Evolutionary conservation across 1,140 invertebrate genomes (phyloP).

Genomic region (Apis cerana): DNA sequence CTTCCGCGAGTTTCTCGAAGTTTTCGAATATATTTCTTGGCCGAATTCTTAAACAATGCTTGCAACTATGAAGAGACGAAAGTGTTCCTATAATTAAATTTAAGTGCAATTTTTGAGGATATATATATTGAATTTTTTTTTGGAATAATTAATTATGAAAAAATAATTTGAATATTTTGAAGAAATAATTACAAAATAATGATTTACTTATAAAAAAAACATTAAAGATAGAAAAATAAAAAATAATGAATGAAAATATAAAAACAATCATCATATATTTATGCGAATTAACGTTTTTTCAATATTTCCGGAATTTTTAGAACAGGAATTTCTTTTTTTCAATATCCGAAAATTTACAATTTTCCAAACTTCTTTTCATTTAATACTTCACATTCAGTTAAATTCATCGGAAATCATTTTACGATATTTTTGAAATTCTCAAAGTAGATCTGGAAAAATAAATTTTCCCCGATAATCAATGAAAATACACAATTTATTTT

Average conservation of each 20-base stretch:
- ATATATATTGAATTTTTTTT: too few relatives aligned
- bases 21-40: neutral
- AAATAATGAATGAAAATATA: too few relatives aligned
- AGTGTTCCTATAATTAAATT: conserved; percentile 17
- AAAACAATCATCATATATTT: too few relatives aligned
- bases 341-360: neutral
- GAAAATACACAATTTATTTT: neutral
- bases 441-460: neutral
- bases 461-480: neutral
- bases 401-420: neutral
- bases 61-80: neutral
- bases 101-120: too few relatives aligned
- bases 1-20: neutral
- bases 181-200: too few relatives aligned
- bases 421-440: neutral
- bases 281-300: neutral
- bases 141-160: too few relatives aligned
- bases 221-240: neutral
- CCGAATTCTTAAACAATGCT: conserved; percentile 17
- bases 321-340: neutral
- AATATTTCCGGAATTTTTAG: neutral
- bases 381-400: too few relatives aligned
- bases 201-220: neutral
- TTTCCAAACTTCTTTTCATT: neutral
- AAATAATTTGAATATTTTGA: too few relatives aligned